Conservation (phyloP, 2,797 vertebrate genomes). For the Buphagus erythrorhynchus region DNA sequence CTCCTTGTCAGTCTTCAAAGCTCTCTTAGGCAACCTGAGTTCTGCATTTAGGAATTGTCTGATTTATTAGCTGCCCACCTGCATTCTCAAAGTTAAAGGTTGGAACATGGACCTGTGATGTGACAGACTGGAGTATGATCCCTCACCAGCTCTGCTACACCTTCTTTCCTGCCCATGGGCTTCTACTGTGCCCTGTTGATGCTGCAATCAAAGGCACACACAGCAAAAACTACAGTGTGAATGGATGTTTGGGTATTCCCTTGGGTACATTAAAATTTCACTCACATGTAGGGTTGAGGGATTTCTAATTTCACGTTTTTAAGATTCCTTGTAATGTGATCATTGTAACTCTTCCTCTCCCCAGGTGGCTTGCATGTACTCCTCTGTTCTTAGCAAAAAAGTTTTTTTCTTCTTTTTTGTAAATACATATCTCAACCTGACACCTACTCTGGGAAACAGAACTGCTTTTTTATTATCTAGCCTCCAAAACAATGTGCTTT, state of each 20-base stretch:
- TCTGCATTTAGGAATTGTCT: background rate
- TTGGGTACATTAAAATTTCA: background rate
- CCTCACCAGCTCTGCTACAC: background rate
- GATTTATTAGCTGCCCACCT: background rate
- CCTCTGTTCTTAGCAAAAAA: background rate
- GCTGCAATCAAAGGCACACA: background rate
- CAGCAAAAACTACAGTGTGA: background rate
- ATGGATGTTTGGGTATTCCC: background rate
- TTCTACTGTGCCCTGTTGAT: background rate
- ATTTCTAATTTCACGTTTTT: background rate
- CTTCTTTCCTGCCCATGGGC: background rate
- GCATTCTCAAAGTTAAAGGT: background rate
- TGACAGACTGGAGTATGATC: background rate
- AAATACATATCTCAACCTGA: background rate
- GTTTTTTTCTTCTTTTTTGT: background rate
- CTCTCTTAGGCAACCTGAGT: rapidly evolving
- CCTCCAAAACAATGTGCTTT: background rate
- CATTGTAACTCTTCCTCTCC: background rate
- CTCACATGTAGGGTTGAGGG: background rate
- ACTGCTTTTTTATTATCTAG: background rate
- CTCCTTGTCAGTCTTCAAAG: background rate
- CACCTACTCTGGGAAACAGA: background rate
- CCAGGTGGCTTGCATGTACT: background rate
- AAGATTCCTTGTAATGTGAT: background rate
- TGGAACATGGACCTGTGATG: background rate